Evolutionary conservation across 53 echinoderm and acorn worm species (phyloP), one percentile per base, ranked within the genome.

Genomic region (Antedon mediterranea): DNA sequence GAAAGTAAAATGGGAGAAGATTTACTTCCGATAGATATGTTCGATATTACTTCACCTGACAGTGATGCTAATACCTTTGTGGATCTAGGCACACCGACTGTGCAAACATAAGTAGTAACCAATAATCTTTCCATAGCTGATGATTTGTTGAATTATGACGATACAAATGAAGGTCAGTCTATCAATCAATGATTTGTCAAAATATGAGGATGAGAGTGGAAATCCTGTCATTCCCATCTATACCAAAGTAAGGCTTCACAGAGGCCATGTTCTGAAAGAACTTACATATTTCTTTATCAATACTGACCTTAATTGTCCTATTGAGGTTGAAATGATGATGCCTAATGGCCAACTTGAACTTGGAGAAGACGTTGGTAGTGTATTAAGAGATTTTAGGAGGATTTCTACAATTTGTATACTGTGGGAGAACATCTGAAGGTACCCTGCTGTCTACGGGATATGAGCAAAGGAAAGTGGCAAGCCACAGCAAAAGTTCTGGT

Each of bases 381-480:
- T 86, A 0, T 33, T 78, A 0, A 79, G 86, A 33, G 86, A 86
- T 83, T 57, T 41, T 86, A 82, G 80, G 83, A 86, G 43, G 83
- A 79, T 13, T 86, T 86, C 71, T 86, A 79, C 41, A 28, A 42
- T 4, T 28, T 31, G 43, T 34, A 74, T 31, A 77, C 86, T 27
- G 30, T 78, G 15, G 82, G 86, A 28, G 81, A 73, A 31, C 29
- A 43, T 28, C 34, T 82, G 43, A 86, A 86, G 79, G 82, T 86
- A 2, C 83, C 87, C 4, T 82, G 32, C 4, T 82, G 32, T 34
- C 31, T 79, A 30, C 71, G 82, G 31, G 78, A 86, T 9, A 43
- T 78, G 81, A 33, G 73, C 15, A 77, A 32, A 28, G 72, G 71
- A 3, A 75, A 86, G 32, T 86, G 82, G 82, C 4, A 72, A 73